phyloP scores from a whole-genome alignment of 2,113 vertebrate genomes.

The Chitala chitala region DNA sequence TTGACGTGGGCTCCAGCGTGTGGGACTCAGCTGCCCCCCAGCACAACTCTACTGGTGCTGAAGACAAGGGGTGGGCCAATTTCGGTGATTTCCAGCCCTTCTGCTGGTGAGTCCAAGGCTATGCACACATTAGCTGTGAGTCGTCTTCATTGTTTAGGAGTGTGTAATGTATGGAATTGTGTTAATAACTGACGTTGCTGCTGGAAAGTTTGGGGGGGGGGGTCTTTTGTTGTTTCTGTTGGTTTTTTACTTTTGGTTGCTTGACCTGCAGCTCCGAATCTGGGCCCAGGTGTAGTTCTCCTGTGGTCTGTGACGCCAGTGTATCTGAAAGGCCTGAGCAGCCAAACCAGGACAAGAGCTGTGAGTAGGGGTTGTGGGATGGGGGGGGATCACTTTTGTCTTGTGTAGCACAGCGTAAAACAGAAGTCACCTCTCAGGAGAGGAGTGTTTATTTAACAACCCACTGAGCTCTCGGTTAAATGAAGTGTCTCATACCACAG shows the following conservation, averaged over 20 bases:
- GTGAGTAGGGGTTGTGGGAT: conserved; percentile 41
- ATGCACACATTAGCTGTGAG: not conserved
- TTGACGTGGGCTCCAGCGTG: conserved; percentile 62
- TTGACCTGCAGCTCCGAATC: conserved; percentile 67
- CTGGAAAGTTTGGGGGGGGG: not conserved
- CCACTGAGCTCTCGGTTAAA: no score
- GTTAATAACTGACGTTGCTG: not conserved
- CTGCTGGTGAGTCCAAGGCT: conserved; percentile 67
- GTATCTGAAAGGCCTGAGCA: conserved; percentile 46
- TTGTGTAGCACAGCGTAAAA: no score
- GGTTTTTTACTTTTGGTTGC: not conserved
- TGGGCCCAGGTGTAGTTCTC: conserved; percentile 80
- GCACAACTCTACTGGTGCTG: conserved; percentile 34
- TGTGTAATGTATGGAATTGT: not conserved
- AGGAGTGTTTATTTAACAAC: no score
- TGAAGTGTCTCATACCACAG: no score
- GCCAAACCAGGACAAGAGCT: conserved; percentile 58
- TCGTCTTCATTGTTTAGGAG: not conserved
- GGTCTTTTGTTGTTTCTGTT: not conserved
- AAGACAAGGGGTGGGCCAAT: conserved; percentile 81
- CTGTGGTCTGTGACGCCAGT: conserved; percentile 58
- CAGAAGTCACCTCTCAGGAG: not conserved
- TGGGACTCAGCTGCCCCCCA: conserved; percentile 64
- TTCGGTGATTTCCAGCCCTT: conserved; percentile 90
- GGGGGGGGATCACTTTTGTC: no score